phyloP scores from a whole-genome alignment of 2,888 invertebrate genomes.

The Tiliacea aurago region DNA sequence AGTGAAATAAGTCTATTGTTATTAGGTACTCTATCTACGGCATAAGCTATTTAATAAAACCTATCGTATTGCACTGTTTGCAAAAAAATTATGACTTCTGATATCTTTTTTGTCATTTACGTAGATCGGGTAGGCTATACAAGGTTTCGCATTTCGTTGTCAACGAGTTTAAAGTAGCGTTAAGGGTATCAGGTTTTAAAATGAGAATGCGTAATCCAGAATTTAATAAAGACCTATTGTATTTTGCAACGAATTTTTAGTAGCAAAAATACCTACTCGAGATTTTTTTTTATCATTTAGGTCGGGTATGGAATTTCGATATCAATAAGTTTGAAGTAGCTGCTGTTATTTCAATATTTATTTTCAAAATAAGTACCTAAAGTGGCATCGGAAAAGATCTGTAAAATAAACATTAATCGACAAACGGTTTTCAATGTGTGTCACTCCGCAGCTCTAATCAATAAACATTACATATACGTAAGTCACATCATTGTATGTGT shows the following conservation, averaged over 20 bases:
- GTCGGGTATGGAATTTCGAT: neutral
- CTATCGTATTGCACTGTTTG: neutral
- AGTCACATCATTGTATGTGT: too few species aligned
- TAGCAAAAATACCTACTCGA: neutral
- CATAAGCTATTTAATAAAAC: slow-evolving; percentile 10
- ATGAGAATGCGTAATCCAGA: neutral
- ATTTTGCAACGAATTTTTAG: neutral
- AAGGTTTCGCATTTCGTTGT: neutral
- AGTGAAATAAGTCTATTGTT: neutral
- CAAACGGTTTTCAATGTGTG: neutral
- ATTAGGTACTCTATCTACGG: neutral
- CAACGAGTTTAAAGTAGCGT: neutral
- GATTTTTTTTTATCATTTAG: neutral
- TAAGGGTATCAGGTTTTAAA: neutral
- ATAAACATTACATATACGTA: neutral
- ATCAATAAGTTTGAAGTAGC: neutral
- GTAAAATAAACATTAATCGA: neutral
- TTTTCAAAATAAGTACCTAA: neutral
- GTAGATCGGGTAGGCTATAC: too few species aligned
- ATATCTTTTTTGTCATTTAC: neutral
- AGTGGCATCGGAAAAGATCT: neutral
- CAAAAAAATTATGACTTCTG: neutral
- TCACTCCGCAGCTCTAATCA: neutral
- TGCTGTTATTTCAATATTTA: neutral
- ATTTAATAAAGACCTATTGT: neutral